Evolutionary conservation across 1,140 invertebrate species (phyloP), one percentile per base, ranked within the genome.

Genomic region (Telenomus remus): DNA sequence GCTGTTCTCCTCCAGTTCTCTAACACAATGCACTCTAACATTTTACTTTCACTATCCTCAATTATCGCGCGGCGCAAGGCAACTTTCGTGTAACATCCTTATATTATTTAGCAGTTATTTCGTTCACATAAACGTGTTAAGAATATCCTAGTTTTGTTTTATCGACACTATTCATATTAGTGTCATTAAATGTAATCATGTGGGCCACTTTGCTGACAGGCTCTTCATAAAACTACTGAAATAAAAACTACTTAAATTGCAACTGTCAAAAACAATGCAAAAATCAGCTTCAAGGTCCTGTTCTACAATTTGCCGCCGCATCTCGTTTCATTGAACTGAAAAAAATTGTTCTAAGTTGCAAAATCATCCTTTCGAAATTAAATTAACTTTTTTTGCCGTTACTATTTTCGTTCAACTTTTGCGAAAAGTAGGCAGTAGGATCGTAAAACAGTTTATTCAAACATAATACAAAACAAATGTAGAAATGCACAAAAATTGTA

Each of bases 21-120:
- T 35, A 74, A 61, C 71, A 74, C 71, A 74, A 74, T 74, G 57
- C 63, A 42, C 42, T n/a, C n/a, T 68, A 75, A 68, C 71, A 64
- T 35, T 60, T 71, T 66, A 74, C 71, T 75, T 75, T 75, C 71
- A 68, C 71, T 75, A 75, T 75, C 53, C 71, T 75, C 63, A 75
- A 75, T 75, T 75, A 75, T 63, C 57, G 53, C 63, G 47, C 50
- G 33, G 57, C 12, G 51, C 47, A 68, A 68, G 55, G 56, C 43
- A 73, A 68, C 71, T 63, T 75, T 75, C 71, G 63, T 75, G 64
- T 57, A 68, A 68, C 63, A 68, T 75, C 72, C 53, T 64, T 63
- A n/a, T n/a, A n/a, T n/a, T n/a, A n/a, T n/a, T n/a, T n/a, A n/a
- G n/a, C n/a, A 75, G 72, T 75, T 64, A 75, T 69, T 64, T 75